These are phyloP conservation scores for Papilio polytes DNA, from an alignment of 1,140 invertebrate genomes.

Conservation along the genomic window DNA sequence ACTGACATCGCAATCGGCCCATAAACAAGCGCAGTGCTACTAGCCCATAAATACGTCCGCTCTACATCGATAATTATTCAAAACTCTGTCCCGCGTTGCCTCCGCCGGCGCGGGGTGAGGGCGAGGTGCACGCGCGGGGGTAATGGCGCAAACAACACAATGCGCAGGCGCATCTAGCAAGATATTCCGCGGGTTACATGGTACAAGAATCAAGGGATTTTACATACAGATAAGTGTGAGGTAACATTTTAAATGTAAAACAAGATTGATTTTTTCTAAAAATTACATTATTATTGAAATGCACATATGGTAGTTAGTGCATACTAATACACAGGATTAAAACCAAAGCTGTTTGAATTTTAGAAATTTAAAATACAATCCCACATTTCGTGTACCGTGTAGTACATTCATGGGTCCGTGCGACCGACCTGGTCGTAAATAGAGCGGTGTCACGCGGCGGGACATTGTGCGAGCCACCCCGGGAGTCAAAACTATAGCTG, in stretches of 20 bases:
- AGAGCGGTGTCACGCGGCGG: constrained; percentile 76
- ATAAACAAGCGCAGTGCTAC: constrained; percentile 48
- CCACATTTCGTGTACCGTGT: constrained; percentile 48
- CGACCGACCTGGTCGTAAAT: constrained; percentile 69
- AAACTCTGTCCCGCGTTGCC: constrained; percentile 52
- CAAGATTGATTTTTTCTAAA: too few species aligned
- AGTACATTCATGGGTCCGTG: constrained; percentile 57
- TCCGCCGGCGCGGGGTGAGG: constrained; percentile 39
- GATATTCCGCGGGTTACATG: constrained; percentile 35
- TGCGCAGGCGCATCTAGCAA: constrained; percentile 9
- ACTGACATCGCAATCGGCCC: constrained; percentile 49
- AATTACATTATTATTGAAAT: too few species aligned
- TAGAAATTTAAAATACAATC: not conserved
- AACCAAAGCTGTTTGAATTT: too few species aligned
- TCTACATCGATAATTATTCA: constrained; percentile 72
- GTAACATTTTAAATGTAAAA: too few species aligned
- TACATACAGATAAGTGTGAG: not conserved
- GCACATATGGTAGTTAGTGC: too few species aligned
- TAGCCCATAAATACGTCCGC: constrained; percentile 50
- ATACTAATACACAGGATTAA: too few species aligned
- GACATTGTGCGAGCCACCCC: constrained; percentile 78
- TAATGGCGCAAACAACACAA: not conserved
- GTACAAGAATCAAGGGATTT: constrained; percentile 31
- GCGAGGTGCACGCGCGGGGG: not conserved
- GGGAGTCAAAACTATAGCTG: constrained; percentile 71